phyloP scores from a whole-genome alignment of 2,797 vertebrate genomes.

The Neomorphus geoffroyi region DNA sequence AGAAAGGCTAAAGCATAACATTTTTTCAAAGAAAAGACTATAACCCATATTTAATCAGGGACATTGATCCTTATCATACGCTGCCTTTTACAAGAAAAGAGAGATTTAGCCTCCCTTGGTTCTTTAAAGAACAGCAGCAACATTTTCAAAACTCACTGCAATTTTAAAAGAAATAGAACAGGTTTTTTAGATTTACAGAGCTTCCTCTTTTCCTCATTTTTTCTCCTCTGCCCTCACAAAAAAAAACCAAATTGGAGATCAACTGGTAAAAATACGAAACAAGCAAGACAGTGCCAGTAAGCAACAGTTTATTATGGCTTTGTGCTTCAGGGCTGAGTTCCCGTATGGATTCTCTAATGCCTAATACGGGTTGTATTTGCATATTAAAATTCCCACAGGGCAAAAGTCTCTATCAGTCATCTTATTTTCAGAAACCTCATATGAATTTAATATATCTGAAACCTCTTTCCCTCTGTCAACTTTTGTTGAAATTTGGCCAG shows the following conservation, averaged over 20 bases:
- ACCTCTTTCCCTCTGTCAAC: neutral
- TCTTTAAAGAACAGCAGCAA: neutral
- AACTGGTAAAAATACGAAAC: neutral
- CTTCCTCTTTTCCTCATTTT: neutral
- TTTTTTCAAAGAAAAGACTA: neutral
- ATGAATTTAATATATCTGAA: neutral
- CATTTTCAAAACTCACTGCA: neutral
- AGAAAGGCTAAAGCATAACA: neutral
- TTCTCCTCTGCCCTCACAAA: neutral
- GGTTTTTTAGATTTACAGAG: neutral
- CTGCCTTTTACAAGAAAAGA: neutral
- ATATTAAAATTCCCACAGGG: neutral
- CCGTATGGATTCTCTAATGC: neutral
- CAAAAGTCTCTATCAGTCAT: neutral
- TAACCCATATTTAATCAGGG: neutral
- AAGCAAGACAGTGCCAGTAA: neutral
- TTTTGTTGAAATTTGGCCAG: neutral
- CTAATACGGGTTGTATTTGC: neutral
- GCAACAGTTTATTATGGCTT: neutral
- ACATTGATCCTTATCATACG: neutral
- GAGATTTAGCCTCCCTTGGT: neutral
- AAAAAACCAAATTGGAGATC: neutral
- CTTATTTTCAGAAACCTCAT: constrained; percentile 17
- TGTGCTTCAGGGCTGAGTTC: neutral
- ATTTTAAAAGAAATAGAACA: neutral